Percentiles rank a stretch among this genome's conserved stretches.
Conservation (phyloP, 2,797 vertebrate genomes). For the Cyclura pinguis region DNA sequence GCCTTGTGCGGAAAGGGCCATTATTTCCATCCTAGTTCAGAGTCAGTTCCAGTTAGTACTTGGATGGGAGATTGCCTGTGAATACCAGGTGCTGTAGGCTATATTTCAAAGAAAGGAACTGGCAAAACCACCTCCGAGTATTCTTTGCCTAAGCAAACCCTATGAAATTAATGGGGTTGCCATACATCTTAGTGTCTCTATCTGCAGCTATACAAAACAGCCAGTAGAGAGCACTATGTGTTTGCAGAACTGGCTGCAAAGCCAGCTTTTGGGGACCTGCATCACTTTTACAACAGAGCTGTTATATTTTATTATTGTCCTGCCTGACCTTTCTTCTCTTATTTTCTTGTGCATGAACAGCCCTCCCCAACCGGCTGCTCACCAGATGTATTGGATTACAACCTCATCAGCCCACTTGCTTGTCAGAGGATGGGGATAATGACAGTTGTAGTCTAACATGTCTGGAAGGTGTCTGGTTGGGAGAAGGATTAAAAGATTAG, state of each 20-base stretch:
- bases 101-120: too few relatives aligned
- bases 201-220: not conserved
- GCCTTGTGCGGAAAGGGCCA: too few relatives aligned
- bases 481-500: not conserved
- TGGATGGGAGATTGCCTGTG: too few relatives aligned
- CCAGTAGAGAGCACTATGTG: slow-evolving; percentile 23
- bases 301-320: not conserved
- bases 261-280: too few relatives aligned
- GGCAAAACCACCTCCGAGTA: too few relatives aligned
- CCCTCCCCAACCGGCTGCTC: not conserved
- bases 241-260: not conserved
- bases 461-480: not conserved
- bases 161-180: too few relatives aligned
- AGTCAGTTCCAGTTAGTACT: too few relatives aligned
- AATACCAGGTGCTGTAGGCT: too few relatives aligned
- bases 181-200: not conserved
- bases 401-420: not conserved
- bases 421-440: not conserved
- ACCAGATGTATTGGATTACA: not conserved
- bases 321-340: not conserved
- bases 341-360: not conserved
- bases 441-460: not conserved
- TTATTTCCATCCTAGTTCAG: too few relatives aligned
- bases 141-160: too few relatives aligned
- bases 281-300: not conserved